A percentile compares a stretch with the other conserved stretches of the same genome.
These are phyloP conservation scores for Tachysurus vachellii DNA, from an alignment of 2,113 vertebrate species.

Conservation along the genomic window DNA sequence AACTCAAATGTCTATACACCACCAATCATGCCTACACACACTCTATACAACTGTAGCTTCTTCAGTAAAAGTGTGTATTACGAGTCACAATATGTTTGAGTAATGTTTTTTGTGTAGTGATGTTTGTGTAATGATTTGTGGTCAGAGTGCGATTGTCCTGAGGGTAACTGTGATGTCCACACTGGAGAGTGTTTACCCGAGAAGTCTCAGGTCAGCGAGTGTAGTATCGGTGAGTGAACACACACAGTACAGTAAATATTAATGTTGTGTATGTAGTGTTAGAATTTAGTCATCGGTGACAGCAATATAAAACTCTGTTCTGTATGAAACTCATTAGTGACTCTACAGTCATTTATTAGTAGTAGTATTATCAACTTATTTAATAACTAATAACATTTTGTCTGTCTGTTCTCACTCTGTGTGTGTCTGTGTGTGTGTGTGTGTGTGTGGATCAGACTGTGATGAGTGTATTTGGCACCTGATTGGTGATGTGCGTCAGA, in stretches of 20 bases:
- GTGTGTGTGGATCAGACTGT: slow-evolving; percentile 73
- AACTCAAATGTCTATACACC: too few species aligned
- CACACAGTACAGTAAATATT: not conserved
- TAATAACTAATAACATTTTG: not conserved
- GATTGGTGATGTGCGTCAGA: slow-evolving; percentile 82
- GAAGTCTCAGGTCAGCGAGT: slow-evolving; percentile 67
- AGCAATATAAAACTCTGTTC: not conserved
- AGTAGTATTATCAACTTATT: too few species aligned
- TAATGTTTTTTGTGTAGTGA: not conserved
- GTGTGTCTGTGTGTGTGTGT: not conserved
- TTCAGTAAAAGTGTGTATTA: not conserved
- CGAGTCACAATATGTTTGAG: not conserved
- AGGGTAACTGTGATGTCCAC: slow-evolving; percentile 84
- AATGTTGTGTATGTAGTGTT: too few species aligned
- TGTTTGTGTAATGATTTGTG: not conserved
- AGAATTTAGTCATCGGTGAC: too few species aligned
- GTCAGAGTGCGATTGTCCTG: slow-evolving; percentile 86
- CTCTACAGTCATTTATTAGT: too few species aligned
- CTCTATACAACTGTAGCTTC: slow-evolving; percentile 10
- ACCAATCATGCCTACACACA: slow-evolving; percentile 29
- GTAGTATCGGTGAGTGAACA: slow-evolving; percentile 73
- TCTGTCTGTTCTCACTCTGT: not conserved
- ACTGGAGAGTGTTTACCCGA: slow-evolving; percentile 88
- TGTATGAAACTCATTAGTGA: not conserved
- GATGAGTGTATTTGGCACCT: slow-evolving; percentile 95